phyloP scores from a whole-genome alignment of 2,888 invertebrate genomes.

The Darwinula stevensoni region DNA sequence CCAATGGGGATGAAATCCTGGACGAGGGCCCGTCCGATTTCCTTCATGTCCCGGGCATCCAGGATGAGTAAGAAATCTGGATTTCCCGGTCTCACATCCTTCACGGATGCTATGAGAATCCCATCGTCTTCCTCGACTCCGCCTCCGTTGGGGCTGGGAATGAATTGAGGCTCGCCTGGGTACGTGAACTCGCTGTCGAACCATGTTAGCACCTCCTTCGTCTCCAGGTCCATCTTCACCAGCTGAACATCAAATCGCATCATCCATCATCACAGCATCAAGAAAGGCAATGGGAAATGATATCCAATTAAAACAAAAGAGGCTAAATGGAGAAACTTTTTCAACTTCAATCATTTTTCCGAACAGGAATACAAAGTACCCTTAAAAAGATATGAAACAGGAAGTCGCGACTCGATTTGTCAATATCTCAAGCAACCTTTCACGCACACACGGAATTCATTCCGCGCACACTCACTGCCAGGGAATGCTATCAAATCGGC shows the following conservation, averaged over 20 bases:
- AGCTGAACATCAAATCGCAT: background rate
- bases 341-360: too few species aligned
- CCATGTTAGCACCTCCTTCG: background rate
- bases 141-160: background rate
- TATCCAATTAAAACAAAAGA: too few species aligned
- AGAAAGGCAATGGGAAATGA: constrained; percentile 1
- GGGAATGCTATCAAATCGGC: too few species aligned
- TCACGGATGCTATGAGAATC: background rate
- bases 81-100: background rate
- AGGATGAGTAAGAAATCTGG: background rate
- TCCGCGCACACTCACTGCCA: too few species aligned
- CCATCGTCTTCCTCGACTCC: background rate
- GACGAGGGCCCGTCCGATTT: background rate
- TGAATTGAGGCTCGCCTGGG: background rate
- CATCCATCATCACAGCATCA: background rate
- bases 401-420: too few species aligned
- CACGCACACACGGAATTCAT: too few species aligned
- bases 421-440: too few species aligned
- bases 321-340: too few species aligned
- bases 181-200: background rate
- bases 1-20: background rate
- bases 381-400: too few species aligned
- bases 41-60: background rate
- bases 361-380: too few species aligned
- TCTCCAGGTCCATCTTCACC: background rate